These are phyloP conservation scores for Halesus radiatus DNA, from an alignment of 1,140 invertebrate genomes.

Conservation along the genomic window DNA sequence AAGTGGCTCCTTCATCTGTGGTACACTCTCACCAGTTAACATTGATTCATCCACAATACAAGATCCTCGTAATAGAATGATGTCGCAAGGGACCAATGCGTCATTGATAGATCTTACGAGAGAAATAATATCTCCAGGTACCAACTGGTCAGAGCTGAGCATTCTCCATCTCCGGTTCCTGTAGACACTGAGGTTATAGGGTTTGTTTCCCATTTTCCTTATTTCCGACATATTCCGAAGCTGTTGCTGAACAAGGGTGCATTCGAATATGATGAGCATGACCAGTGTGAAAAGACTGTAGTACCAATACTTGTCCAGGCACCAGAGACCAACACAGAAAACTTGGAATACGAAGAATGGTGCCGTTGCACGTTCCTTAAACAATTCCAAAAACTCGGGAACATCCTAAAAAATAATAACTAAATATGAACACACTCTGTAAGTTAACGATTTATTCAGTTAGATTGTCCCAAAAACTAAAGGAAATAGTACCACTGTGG, in stretches of 20 bases:
- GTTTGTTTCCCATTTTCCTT: constrained; percentile 99
- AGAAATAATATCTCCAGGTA: constrained; percentile 98
- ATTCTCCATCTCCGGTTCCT: constrained; percentile 93
- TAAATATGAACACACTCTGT: not conserved
- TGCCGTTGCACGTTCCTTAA: constrained; percentile 97
- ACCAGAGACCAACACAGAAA: constrained; percentile 98
- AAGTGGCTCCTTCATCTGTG: constrained; percentile 99
- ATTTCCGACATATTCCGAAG: constrained; percentile 99
- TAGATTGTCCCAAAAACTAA: no score
- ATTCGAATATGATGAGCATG: constrained; percentile 98
- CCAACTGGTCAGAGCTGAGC: constrained; percentile 87
- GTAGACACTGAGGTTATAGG: constrained; percentile 94
- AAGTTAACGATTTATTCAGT: no score
- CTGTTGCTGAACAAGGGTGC: constrained; percentile 98
- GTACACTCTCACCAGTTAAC: constrained; percentile 98
- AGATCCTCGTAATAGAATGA: constrained; percentile 92
- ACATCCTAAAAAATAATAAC: constrained; percentile 79
- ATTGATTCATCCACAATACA: constrained; percentile 99
- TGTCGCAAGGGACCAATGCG: constrained; percentile 96
- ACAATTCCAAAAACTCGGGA: constrained; percentile 96
- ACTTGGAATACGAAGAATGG: constrained; percentile 98
- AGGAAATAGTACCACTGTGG: no score
- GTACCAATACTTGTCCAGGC: constrained; percentile 98
- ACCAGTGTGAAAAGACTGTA: constrained; percentile 97
- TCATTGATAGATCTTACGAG: constrained; percentile 91